Base-by-base conservation (phyloP, 2,888 invertebrate species). In the Ernsta delagoae region DNA sequence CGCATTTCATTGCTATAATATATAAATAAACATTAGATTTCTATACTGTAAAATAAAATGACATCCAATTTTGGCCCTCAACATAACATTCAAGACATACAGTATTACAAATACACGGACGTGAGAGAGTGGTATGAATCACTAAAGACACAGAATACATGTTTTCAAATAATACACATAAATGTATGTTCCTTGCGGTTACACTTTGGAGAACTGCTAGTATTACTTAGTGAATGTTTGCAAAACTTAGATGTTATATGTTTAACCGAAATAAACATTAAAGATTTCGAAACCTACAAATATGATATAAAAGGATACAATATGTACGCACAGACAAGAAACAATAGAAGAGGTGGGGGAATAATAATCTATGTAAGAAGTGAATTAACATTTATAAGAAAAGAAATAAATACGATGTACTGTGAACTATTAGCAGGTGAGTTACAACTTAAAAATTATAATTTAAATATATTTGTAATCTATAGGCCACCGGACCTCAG, bases 131-230 rank as follows among this genome's bases (percentile, higher is more conserved):
- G n/a, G n/a, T n/a, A n/a, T n/a, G n/a, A 7, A 43, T 68, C 43
- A 31, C 8, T 62, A 8, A 45, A 45, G 4, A 50, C 41, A 50
- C n/a, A 34, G 16, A 45, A 50, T 12, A 50, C 50, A 8, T 24
- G 12, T 39, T 31, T 65, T 16, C 65, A 65, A 65, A 59, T 65
- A 36, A 65, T 65, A 59, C 65, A 65, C 16, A 50, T 59, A 41
- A 65, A 65, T 41, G 59, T 65, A 7, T 65, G 65, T 53, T 65
- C 65, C 6, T 31, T 65, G 9, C 48, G 65, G 9, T 1, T n/a
- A 24, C 59, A 65, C 12, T 65, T 45, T 24, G 31, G 4, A 2
- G 64, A 65, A n/a, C 11, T 57, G 0, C 8, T 64, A 4, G 64
- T 56, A 0, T 5, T 64, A 34, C 0, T 64, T 43, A 45, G 53